A percentile compares a stretch with the other conserved stretches of the same genome.
These are phyloP conservation scores for Limenitis camilla DNA, from an alignment of 2,888 invertebrate genomes.

Conservation along the genomic window DNA sequence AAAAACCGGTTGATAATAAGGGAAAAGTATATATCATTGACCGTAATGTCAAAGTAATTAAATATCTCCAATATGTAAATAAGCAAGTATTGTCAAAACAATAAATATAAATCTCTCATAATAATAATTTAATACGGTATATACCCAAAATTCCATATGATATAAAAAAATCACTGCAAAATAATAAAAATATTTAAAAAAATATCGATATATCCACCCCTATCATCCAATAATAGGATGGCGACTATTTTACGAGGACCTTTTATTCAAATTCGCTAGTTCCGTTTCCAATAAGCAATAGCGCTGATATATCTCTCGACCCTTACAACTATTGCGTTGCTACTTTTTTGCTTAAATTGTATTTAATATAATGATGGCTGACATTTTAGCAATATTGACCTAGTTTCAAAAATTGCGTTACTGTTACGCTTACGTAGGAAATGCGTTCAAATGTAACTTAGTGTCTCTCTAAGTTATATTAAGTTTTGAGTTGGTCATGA, in stretches of 20 bases:
- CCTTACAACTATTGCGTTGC: slow-evolving; percentile 38
- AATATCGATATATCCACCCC: slow-evolving; percentile 34
- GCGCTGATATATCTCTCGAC: slow-evolving; percentile 45
- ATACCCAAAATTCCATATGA: too few species aligned
- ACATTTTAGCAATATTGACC: too few species aligned
- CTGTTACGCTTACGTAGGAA: too few species aligned
- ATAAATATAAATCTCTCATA: too few species aligned
- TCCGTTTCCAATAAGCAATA: slow-evolving; percentile 62
- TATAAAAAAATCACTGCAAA: background rate
- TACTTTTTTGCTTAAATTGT: slow-evolving; percentile 13
- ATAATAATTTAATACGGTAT: too few species aligned
- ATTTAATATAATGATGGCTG: too few species aligned
- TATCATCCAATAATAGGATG: slow-evolving; percentile 54
- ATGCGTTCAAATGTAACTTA: too few species aligned
- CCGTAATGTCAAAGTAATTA: background rate
- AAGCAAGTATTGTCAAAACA: too few species aligned
- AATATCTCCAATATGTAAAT: background rate
- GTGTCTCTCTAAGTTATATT: too few species aligned
- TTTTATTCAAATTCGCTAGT: slow-evolving; percentile 70
- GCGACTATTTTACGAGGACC: slow-evolving; percentile 66
- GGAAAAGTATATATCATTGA: background rate
- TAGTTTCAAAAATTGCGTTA: too few species aligned
- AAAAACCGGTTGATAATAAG: too few species aligned
- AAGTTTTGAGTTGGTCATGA: too few species aligned
- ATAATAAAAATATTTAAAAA: slow-evolving; percentile 5